A percentile compares a stretch with the other conserved stretches of the same genome.
These are phyloP conservation scores for Octomys mimax DNA, from an alignment of 2,797 vertebrate genomes.

Conservation along the genomic window DNA sequence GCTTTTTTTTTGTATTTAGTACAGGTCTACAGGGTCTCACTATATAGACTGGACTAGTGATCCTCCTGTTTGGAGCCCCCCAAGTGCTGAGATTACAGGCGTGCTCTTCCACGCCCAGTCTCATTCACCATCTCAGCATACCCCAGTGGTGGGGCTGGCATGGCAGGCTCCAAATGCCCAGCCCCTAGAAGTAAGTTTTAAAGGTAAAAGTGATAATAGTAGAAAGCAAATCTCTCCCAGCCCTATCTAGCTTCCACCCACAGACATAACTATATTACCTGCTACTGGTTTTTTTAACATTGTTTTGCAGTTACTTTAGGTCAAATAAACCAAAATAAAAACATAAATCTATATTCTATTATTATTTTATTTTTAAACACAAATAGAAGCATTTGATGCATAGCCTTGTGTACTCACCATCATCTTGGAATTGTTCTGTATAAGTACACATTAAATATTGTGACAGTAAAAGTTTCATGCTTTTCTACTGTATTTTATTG, in stretches of 20 bases:
- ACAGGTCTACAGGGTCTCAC: too few relatives aligned
- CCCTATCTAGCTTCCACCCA: not conserved
- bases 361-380: conserved; percentile 53
- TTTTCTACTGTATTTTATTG: not conserved
- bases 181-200: conserved; percentile 15
- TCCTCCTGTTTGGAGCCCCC: too few relatives aligned
- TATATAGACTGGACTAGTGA: too few relatives aligned
- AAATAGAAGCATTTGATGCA: not conserved
- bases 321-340: conserved; percentile 16
- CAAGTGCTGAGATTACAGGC: too few relatives aligned
- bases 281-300: not conserved
- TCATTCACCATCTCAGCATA: too few relatives aligned
- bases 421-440: not conserved
- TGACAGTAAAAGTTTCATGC: not conserved
- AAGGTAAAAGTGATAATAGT: not conserved
- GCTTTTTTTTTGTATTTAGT: too few relatives aligned
- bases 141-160: too few relatives aligned
- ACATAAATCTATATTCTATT: not conserved
- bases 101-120: too few relatives aligned
- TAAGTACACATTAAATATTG: not conserved
- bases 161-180: too few relatives aligned
- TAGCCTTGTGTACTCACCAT: not conserved
- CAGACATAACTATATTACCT: not conserved
- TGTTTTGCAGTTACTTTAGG: conserved; percentile 51
- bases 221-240: conserved; percentile 13